Evolutionary conservation across 1,140 invertebrate species (phyloP).

Genomic region (Stenopsyche tienmushanensis): DNA sequence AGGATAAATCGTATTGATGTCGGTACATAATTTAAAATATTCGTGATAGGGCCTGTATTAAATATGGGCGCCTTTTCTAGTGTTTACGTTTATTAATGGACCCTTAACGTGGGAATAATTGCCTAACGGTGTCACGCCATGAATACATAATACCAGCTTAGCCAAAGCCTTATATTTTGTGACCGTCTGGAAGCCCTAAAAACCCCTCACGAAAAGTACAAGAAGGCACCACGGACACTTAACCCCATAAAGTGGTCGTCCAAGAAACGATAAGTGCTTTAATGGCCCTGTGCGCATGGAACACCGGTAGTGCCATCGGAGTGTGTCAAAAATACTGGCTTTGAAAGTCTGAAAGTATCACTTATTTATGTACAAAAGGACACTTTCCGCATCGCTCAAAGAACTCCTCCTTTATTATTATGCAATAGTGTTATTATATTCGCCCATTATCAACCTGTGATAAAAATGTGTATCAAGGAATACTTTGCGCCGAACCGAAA

Average conservation of each 20-base stretch:
- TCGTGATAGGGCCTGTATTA: background rate
- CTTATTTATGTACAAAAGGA: background rate
- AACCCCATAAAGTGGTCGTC: conserved; percentile 7
- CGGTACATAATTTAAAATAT: background rate
- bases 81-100: conserved; percentile 17
- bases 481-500: too few relatives aligned
- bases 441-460: too few relatives aligned
- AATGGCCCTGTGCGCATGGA: background rate
- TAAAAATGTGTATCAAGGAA: too few relatives aligned
- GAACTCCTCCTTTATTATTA: too few relatives aligned
- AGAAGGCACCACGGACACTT: conserved; percentile 5
- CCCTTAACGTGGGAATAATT: conserved; percentile 12
- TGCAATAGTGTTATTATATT: too few relatives aligned
- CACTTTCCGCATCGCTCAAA: too few relatives aligned
- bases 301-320: background rate
- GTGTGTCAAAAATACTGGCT: background rate
- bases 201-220: conserved; percentile 7
- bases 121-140: background rate
- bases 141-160: conserved; percentile 21
- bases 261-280: conserved; percentile 20
- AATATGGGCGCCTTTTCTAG: background rate
- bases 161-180: conserved; percentile 5
- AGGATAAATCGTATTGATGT: background rate
- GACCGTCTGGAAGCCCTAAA: conserved; percentile 13
- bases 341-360: background rate